Evolutionary conservation across 2,888 invertebrate species (phyloP).

Genomic region (Ariolimax columbianus): DNA sequence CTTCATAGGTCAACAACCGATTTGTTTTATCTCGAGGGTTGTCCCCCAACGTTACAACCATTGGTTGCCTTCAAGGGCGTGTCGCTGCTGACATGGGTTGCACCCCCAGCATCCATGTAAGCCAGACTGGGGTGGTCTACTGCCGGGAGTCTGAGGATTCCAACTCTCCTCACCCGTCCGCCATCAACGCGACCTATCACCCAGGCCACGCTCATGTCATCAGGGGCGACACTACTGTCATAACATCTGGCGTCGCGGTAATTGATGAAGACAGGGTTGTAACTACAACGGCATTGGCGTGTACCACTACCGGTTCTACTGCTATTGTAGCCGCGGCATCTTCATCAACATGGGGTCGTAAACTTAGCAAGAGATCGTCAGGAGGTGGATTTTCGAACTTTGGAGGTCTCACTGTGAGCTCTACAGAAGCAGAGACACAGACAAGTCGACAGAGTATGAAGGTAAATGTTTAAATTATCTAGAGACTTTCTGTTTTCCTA

Average conservation of each 20-base stretch:
- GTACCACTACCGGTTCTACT: neutral
- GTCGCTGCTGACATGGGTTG: slow-evolving; percentile 72
- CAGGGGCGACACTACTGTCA: slow-evolving; percentile 34
- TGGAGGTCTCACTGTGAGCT: slow-evolving; percentile 38
- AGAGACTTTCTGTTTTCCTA: too few species aligned
- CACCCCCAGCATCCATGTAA: slow-evolving; percentile 76
- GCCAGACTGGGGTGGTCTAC: slow-evolving; percentile 74
- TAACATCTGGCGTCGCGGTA: neutral
- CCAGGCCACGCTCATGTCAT: slow-evolving; percentile 52
- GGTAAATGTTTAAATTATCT: slow-evolving; percentile 48
- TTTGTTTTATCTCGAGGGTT: neutral
- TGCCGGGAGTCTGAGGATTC: slow-evolving; percentile 74
- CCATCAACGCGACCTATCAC: slow-evolving; percentile 60
- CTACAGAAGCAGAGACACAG: slow-evolving; percentile 57
- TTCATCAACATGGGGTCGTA: neutral
- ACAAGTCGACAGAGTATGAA: slow-evolving; percentile 54
- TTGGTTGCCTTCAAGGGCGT: slow-evolving; percentile 48
- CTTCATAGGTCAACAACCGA: neutral
- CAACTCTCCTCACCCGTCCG: slow-evolving; percentile 66
- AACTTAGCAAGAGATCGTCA: neutral
- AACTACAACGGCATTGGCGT: slow-evolving; percentile 14
- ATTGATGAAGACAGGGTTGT: slow-evolving; percentile 15
- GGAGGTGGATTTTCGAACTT: slow-evolving; percentile 21
- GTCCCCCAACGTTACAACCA: slow-evolving; percentile 32
- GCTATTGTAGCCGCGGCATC: neutral